Conservation (phyloP, 2,113 vertebrate species). For the Speoplatyrhinus poulsoni region DNA sequence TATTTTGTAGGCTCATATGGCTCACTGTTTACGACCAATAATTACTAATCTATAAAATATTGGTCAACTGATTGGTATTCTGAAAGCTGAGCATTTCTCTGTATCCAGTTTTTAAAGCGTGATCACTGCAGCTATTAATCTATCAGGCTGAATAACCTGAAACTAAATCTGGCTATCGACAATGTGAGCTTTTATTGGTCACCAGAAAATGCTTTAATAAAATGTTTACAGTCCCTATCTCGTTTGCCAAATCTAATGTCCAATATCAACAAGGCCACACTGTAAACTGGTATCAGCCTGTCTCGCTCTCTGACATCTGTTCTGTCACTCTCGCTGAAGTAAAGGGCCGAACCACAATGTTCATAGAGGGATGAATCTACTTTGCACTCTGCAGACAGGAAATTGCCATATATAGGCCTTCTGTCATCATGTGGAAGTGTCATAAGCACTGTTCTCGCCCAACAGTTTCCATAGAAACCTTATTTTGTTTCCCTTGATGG, state of each 20-base stretch:
- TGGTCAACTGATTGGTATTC: no score
- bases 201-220: conserved; percentile 27
- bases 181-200: neutral
- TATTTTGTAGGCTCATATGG: no score
- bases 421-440: conserved; percentile 65
- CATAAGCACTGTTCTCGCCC: conserved; percentile 61
- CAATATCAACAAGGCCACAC: no score
- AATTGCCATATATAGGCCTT: conserved; percentile 74
- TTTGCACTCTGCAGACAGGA: conserved; percentile 66
- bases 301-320: conserved; percentile 6
- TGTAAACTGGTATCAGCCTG: conserved; percentile 28
- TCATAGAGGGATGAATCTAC: conserved; percentile 51
- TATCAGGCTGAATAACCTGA: no score
- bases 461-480: conserved; percentile 81
- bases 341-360: conserved; percentile 44
- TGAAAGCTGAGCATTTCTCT: no score
- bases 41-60: no score
- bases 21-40: no score
- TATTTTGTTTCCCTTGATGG: conserved; percentile 71
- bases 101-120: no score
- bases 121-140: no score
- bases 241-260: neutral
- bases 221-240: conserved; percentile 16
- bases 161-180: no score
- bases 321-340: conserved; percentile 18